Evolutionary conservation across 1,140 invertebrate genomes (phyloP).

Genomic region (Melipona quadrifasciata): DNA sequence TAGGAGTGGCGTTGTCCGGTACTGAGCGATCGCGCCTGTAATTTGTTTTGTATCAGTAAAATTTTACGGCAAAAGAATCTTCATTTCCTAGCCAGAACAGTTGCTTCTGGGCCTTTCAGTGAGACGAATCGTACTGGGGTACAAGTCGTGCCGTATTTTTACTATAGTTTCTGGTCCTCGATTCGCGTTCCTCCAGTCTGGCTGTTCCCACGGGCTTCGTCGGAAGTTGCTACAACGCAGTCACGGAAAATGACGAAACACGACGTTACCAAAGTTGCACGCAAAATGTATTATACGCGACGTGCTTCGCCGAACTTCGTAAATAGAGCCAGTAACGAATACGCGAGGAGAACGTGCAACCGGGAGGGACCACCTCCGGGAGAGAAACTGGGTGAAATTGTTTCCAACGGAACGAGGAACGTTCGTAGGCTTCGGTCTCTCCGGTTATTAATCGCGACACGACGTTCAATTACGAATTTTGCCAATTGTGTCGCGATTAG

Average conservation of each 20-base stretch:
- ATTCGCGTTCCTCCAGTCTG: neutral
- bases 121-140: too few species aligned
- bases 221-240: conserved; percentile 24
- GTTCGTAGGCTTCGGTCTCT: neutral
- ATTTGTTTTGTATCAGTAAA: too few species aligned
- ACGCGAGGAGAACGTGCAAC: neutral
- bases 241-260: conserved; percentile 55
- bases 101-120: too few species aligned
- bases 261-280: conserved; percentile 47
- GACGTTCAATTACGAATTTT: conserved; percentile 22
- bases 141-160: too few species aligned
- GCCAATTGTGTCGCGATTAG: neutral
- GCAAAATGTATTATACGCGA: conserved; percentile 58
- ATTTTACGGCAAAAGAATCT: too few species aligned
- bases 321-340: conserved; percentile 56
- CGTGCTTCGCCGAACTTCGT: conserved; percentile 43
- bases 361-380: neutral
- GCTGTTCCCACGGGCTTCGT: conserved; percentile 16
- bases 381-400: conserved; percentile 51
- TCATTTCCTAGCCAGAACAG: too few species aligned
- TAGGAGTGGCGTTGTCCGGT: too few species aligned
- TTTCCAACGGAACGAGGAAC: conserved; percentile 11
- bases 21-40: too few species aligned
- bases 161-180: neutral
- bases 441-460: neutral